Percentiles rank a stretch among this genome's conserved stretches.
phyloP scores from a whole-genome alignment of 1,140 invertebrate genomes.

The Dendrolimus kikuchii region DNA sequence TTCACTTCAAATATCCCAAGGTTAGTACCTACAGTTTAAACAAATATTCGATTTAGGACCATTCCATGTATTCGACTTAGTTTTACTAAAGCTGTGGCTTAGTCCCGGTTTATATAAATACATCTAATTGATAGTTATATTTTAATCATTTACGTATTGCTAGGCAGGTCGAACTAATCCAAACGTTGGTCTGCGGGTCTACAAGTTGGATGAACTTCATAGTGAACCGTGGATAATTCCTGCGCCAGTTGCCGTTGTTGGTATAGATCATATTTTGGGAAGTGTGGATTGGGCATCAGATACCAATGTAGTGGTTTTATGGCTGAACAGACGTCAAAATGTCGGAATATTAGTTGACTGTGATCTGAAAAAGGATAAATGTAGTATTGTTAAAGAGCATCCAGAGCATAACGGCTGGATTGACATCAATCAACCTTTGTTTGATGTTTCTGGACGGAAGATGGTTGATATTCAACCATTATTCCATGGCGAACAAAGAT shows the following conservation, averaged over 20 bases:
- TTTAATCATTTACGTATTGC: conserved; percentile 8
- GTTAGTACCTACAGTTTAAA: conserved; percentile 51
- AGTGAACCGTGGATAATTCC: conserved; percentile 54
- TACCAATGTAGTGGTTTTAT: conserved; percentile 80
- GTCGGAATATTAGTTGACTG: conserved; percentile 73
- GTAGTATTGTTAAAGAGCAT: conserved; percentile 52
- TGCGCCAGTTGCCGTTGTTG: conserved; percentile 66
- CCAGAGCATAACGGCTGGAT: conserved; percentile 64
- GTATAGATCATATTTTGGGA: conserved; percentile 70
- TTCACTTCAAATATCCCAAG: conserved; percentile 89
- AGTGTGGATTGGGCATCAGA: conserved; percentile 86
- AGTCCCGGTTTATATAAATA: no score
- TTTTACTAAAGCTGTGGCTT: no score
- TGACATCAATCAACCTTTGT: conserved; percentile 50
- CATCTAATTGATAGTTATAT: no score
- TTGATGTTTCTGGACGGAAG: conserved; percentile 60
- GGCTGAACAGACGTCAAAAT: conserved; percentile 92
- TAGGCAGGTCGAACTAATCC: conserved; percentile 87
- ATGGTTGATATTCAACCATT: conserved; percentile 57
- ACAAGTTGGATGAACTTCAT: conserved; percentile 45
- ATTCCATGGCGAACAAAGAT: conserved; percentile 41
- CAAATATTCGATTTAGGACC: background rate
- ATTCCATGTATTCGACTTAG: no score
- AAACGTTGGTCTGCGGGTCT: conserved; percentile 78
- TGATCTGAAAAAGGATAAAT: conserved; percentile 64